These are phyloP conservation scores for Pavo muticus DNA, from an alignment of 2,113 vertebrate genomes.

Conservation along the genomic window DNA sequence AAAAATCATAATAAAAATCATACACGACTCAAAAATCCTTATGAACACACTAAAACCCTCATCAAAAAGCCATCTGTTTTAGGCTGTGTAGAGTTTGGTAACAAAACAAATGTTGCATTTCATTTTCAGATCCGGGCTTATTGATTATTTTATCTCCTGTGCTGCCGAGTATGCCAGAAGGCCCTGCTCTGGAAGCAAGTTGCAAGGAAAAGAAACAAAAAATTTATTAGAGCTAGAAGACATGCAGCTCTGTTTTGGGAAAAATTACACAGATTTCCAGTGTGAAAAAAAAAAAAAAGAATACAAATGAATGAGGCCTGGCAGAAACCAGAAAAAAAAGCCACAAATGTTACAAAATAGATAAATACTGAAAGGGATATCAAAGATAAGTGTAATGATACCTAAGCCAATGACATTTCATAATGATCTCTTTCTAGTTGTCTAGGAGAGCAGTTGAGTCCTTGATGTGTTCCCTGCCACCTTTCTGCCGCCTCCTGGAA, in stretches of 20 bases:
- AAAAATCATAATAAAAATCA: slow-evolving; percentile 50
- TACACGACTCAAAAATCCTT: neutral
- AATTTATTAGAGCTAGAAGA: slow-evolving; percentile 75
- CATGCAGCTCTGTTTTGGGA: slow-evolving; percentile 33
- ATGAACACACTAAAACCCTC: slow-evolving; percentile 6
- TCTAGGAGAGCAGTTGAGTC: neutral
- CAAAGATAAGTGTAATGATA: slow-evolving; percentile 53
- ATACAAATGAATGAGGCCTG: slow-evolving; percentile 71
- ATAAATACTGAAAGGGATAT: slow-evolving; percentile 60
- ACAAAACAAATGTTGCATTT: slow-evolving; percentile 71
- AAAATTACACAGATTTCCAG: slow-evolving; percentile 63
- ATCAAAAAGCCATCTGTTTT: slow-evolving; percentile 47
- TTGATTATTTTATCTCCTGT: slow-evolving; percentile 75
- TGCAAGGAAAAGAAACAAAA: slow-evolving; percentile 71
- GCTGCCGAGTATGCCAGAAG: slow-evolving; percentile 51
- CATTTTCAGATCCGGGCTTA: slow-evolving; percentile 68
- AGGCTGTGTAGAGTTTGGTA: neutral
- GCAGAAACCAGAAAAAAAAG: slow-evolving; percentile 46
- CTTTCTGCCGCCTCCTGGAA: slow-evolving; percentile 20
- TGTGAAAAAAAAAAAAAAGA: slow-evolving; percentile 21
- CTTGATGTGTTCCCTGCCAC: neutral
- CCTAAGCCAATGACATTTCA: slow-evolving; percentile 51
- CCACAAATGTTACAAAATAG: slow-evolving; percentile 40
- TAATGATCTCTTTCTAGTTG: slow-evolving; percentile 29
- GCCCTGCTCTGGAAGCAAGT: slow-evolving; percentile 51